Base-by-base conservation (phyloP, 2,888 invertebrate species). In the Scotopteryx bipunctaria region DNA sequence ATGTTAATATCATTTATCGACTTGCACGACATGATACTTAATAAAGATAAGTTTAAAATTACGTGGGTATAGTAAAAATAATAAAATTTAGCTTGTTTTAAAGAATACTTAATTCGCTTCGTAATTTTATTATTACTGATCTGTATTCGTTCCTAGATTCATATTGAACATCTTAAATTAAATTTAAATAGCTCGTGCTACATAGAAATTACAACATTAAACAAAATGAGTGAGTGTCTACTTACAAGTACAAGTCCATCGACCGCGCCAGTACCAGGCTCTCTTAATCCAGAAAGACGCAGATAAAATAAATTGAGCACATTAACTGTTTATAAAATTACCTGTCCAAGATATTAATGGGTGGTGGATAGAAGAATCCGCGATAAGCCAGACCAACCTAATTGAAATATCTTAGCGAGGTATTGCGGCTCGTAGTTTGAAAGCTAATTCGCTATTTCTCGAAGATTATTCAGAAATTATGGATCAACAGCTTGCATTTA, bases 281-380 rank as follows among this genome's bases (percentile, higher is more conserved):
- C 25, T 42, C 17, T 14, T 35, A 31, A 19, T 25, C 16, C 36
- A 9, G 15, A 6, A 45, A 16, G 35, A 35, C 47, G 9, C 29
- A 49, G 59, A 56, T 56, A 44, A 56, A 52, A 56, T 52, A 54
- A 42, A 62, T 56, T 44, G 55, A 44, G 38, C 41, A 59, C 57
- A 57, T 59, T 54, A 57, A 56, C 54, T 59, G 55, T 50, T 57
- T 56, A 59, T 59, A 54, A 56, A 59, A 57, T 59, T 56, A 56
- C 55, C 52, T 62, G 59, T 57, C 62, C 42, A 27, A 44, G 51
- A 59, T 59, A 62, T 62, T 56, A 57, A 62, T 59, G 54, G 48
- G 37, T 23, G 8, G 14, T 17, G 46, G 52, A 55, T 52, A 50
- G 29, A 47, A 36, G 50, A 40, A 32, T 19, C 37, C 43, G 29